A percentile compares a stretch with the other conserved stretches of the same genome.
These are phyloP conservation scores for Siniperca undulata DNA, from an alignment of 2,797 vertebrate species.

Conservation along the genomic window DNA sequence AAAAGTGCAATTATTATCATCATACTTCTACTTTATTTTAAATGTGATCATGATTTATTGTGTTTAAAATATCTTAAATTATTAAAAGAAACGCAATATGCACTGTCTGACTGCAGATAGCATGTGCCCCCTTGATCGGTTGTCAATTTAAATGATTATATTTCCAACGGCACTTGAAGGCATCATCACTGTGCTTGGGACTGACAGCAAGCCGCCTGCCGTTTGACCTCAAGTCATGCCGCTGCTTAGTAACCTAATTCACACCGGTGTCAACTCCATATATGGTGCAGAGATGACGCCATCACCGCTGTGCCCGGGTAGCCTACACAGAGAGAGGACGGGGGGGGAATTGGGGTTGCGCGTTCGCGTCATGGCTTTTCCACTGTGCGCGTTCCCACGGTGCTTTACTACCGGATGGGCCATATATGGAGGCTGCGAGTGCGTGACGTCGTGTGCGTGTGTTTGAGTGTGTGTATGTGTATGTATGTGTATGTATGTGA, in stretches of 20 bases:
- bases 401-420: conserved; percentile 78
- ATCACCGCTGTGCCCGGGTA: conserved; percentile 47
- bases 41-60: background rate
- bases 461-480: conserved; percentile 13
- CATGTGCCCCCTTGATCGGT: background rate
- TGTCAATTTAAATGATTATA: fast-evolving
- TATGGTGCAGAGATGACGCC: conserved; percentile 79
- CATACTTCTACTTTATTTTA: no score
- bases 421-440: conserved; percentile 76
- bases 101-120: background rate
- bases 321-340: background rate
- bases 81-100: background rate
- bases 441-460: conserved; percentile 57
- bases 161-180: conserved; percentile 37
- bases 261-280: conserved; percentile 79
- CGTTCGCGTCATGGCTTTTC: conserved; percentile 82
- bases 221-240: conserved; percentile 68
- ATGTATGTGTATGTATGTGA: background rate
- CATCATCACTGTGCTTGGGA: background rate
- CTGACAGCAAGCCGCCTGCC: conserved; percentile 50
- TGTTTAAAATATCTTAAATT: background rate
- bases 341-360: conserved; percentile 46
- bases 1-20: background rate
- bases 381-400: conserved; percentile 72
- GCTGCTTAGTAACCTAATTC: conserved; percentile 70